Percentiles rank a stretch among this genome's conserved stretches.
phyloP scores from a whole-genome alignment of 2,113 vertebrate species.

The Trochalopteron elliotii region DNA sequence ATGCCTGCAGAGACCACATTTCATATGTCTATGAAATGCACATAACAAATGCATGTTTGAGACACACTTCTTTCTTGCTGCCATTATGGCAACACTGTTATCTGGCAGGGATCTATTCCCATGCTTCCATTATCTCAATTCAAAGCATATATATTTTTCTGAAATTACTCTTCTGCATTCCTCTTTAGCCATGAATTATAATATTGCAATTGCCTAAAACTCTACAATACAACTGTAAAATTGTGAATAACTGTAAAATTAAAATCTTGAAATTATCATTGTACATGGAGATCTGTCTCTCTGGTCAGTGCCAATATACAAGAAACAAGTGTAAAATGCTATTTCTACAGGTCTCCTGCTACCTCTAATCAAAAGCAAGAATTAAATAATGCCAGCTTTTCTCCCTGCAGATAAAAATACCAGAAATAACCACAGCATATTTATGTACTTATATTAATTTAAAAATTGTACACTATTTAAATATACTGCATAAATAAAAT shows the following conservation, averaged over 20 bases:
- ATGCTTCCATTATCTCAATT: neutral
- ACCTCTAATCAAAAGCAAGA: conserved; percentile 11
- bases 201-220: neutral
- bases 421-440: neutral
- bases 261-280: neutral
- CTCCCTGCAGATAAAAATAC: neutral
- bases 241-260: neutral
- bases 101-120: neutral
- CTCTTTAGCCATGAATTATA: neutral
- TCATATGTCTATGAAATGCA: neutral
- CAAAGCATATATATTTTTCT: neutral
- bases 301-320: neutral
- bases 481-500: conserved; percentile 31
- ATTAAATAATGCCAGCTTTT: neutral
- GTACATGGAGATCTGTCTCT: neutral
- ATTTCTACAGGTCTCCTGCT: neutral
- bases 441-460: conserved; percentile 26
- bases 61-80: neutral
- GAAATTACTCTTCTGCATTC: neutral
- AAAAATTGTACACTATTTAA: conserved; percentile 7
- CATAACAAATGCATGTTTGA: neutral
- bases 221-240: neutral
- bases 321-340: neutral
- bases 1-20: neutral
- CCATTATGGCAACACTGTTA: neutral